Evolutionary conservation across 2,888 invertebrate genomes (phyloP).

Genomic region (Tolmerus cingulatus): DNA sequence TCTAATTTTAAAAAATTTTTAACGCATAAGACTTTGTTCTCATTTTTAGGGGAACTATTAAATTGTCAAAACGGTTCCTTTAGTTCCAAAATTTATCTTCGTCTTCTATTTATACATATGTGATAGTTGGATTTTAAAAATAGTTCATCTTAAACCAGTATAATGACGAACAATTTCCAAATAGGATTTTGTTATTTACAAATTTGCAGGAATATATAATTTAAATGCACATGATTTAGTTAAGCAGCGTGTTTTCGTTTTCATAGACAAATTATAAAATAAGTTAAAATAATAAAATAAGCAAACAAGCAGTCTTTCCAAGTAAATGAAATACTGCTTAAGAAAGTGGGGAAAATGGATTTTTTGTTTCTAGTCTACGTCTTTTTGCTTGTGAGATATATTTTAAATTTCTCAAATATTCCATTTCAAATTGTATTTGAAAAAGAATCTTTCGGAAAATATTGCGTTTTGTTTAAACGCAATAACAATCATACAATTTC

Average conservation of each 20-base stretch:
- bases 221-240: neutral
- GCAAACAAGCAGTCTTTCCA: neutral
- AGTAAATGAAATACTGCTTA: neutral
- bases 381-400: no score
- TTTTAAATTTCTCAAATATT: no score
- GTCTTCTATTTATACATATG: neutral
- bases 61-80: neutral
- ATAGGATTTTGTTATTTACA: neutral
- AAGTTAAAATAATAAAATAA: neutral
- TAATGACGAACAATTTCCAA: neutral
- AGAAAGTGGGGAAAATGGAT: neutral
- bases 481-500: no score
- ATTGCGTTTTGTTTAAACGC: no score
- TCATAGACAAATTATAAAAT: neutral
- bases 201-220: neutral
- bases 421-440: no score
- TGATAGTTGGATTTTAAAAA: neutral
- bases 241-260: neutral
- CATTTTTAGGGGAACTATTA: neutral
- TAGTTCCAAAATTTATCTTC: neutral
- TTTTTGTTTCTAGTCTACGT: neutral
- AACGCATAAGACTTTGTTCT: neutral
- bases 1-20: constrained; percentile 1
- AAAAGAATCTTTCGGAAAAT: no score
- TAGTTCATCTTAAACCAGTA: neutral